Percentiles rank a stretch among this genome's conserved stretches.
These are phyloP conservation scores for Tetragnatha montana DNA, from an alignment of 2,888 invertebrate genomes.

Conservation along the genomic window DNA sequence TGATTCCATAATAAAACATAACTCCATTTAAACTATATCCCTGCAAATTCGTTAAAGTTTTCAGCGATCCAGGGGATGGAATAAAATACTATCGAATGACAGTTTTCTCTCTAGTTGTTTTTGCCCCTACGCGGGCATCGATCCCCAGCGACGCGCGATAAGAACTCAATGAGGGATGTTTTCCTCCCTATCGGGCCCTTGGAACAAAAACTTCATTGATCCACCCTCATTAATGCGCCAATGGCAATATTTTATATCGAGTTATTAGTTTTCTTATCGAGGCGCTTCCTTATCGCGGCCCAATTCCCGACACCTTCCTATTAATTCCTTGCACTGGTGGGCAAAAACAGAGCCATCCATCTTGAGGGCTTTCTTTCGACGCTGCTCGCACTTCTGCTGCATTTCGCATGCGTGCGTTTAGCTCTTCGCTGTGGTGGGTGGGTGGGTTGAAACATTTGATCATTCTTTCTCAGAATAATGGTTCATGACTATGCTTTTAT, in stretches of 20 bases:
- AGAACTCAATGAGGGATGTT: slow-evolving; percentile 60
- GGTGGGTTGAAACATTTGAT: too few relatives aligned
- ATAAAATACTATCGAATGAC: too few relatives aligned
- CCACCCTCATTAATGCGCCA: slow-evolving; percentile 55
- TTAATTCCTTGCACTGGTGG: slow-evolving; percentile 43
- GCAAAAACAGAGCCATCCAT: slow-evolving; percentile 54
- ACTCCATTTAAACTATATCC: background rate
- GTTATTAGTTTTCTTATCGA: slow-evolving; percentile 57
- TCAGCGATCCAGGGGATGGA: background rate
- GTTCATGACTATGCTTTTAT: too few relatives aligned
- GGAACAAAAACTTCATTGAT: slow-evolving; percentile 65
- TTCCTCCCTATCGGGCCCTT: slow-evolving; percentile 24
- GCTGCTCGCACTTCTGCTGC: background rate
- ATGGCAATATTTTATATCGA: slow-evolving; percentile 55
- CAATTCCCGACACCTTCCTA: slow-evolving; percentile 58
- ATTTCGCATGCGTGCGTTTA: slow-evolving; percentile 9
- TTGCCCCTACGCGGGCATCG: background rate
- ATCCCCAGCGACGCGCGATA: slow-evolving; percentile 31
- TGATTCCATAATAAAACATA: too few relatives aligned
- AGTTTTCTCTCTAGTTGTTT: slow-evolving; percentile 4
- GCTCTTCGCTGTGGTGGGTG: slow-evolving; percentile 4
- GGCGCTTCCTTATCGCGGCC: slow-evolving; percentile 23
- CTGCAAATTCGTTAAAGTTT: too few relatives aligned
- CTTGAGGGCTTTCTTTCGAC: slow-evolving; percentile 23
- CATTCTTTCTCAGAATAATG: too few relatives aligned